phyloP scores from a whole-genome alignment of 2,113 vertebrate genomes.

The Tursiops truncatus region DNA sequence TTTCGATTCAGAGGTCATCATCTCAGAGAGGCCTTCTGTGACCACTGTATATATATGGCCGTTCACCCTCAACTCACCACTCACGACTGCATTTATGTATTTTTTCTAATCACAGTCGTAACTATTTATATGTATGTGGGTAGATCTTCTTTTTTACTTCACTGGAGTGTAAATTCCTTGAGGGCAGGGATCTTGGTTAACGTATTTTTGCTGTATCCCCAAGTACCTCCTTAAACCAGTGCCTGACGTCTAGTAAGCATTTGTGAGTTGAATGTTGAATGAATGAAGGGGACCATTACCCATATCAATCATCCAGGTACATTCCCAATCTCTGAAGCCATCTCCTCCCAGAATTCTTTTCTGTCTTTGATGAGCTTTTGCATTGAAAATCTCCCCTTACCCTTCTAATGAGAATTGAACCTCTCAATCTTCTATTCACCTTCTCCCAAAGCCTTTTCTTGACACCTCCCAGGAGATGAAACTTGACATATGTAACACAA shows the following conservation, averaged over 20 bases:
- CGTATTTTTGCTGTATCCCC: background rate
- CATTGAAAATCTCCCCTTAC: background rate
- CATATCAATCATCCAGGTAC: background rate
- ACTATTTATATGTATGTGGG: background rate
- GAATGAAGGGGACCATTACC: background rate
- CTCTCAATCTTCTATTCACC: background rate
- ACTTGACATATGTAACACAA: slow-evolving; percentile 8
- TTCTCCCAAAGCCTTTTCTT: background rate
- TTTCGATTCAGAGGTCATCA: background rate
- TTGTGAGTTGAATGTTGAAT: background rate
- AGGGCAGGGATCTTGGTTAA: background rate
- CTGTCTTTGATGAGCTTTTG: background rate
- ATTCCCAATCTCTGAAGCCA: background rate
- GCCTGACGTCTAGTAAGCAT: background rate
- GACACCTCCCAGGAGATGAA: background rate
- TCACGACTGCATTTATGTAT: background rate
- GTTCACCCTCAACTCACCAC: background rate
- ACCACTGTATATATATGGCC: background rate
- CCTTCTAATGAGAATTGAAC: background rate
- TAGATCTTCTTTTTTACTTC: background rate
- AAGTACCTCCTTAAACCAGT: background rate
- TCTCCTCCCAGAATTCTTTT: background rate
- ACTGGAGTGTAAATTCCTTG: background rate
- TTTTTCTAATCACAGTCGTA: background rate
- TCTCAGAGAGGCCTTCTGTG: background rate